phyloP scores from a whole-genome alignment of 2,113 vertebrate species.

The Bujurquina vittata region DNA sequence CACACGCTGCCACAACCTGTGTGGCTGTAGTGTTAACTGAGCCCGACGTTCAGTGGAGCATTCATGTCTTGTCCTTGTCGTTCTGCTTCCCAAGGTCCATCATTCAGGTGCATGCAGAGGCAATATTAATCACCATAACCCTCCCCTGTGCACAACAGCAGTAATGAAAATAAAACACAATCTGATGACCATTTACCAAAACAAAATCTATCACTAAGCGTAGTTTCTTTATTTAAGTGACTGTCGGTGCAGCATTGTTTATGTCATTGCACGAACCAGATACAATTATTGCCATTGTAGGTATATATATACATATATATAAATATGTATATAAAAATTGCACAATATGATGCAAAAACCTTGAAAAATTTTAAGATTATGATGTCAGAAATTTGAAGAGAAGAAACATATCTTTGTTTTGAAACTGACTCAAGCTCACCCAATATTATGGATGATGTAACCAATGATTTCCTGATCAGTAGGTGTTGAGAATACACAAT shows the following conservation, averaged over 20 bases:
- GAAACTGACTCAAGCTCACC: too few relatives aligned
- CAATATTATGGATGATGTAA: too few relatives aligned
- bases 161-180: slow-evolving; percentile 55
- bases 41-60: slow-evolving; percentile 33
- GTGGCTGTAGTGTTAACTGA: slow-evolving; percentile 40
- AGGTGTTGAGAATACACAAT: too few relatives aligned
- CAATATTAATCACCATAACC: slow-evolving; percentile 60
- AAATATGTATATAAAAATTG: not conserved
- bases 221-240: slow-evolving; percentile 27
- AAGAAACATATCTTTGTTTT: too few relatives aligned
- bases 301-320: too few relatives aligned
- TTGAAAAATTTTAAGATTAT: too few relatives aligned
- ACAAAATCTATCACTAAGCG: slow-evolving; percentile 43
- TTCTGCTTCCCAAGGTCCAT: slow-evolving; percentile 50
- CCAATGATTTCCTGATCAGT: too few relatives aligned
- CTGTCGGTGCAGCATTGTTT: not conserved
- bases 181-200: slow-evolving; percentile 26
- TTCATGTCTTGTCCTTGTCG: slow-evolving; percentile 59
- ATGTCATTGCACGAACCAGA: not conserved
- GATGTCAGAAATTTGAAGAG: too few relatives aligned
- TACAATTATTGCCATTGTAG: not conserved
- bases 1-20: slow-evolving; percentile 43
- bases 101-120: slow-evolving; percentile 55
- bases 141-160: slow-evolving; percentile 36
- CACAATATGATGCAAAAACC: not conserved